phyloP scores from a whole-genome alignment of 2,888 invertebrate genomes.

The Nasonia oneida region DNA sequence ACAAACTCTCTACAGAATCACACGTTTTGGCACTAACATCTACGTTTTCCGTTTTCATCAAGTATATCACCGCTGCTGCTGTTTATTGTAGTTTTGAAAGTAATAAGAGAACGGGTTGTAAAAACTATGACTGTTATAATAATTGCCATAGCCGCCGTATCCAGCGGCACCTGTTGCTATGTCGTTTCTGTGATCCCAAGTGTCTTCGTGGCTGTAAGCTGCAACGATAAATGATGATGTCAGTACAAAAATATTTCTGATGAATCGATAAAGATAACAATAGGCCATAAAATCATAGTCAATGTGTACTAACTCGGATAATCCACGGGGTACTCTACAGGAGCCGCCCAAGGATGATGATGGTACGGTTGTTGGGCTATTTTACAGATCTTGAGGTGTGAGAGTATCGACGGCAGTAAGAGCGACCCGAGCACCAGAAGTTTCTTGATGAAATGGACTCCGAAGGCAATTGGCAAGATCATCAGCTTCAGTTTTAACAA shows the following conservation, averaged over 20 bases:
- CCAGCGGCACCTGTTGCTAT: slow-evolving; percentile 52
- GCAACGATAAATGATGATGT: slow-evolving; percentile 27
- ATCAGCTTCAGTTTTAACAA: slow-evolving; percentile 81
- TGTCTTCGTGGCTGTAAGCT: slow-evolving; percentile 75
- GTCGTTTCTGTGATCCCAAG: slow-evolving; percentile 75
- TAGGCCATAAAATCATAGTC: not conserved
- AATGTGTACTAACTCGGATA: slow-evolving; percentile 68
- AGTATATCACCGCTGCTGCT: slow-evolving; percentile 32
- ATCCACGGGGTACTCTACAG: slow-evolving; percentile 73
- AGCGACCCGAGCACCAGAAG: slow-evolving; percentile 83
- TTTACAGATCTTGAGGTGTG: slow-evolving; percentile 78
- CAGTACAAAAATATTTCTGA: not conserved
- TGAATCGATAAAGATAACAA: not conserved
- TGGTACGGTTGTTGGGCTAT: slow-evolving; percentile 68
- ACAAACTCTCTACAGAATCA: slow-evolving; percentile 20
- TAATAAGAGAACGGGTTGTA: slow-evolving; percentile 59
- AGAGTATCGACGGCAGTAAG: slow-evolving; percentile 83
- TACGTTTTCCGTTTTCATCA: slow-evolving; percentile 1
- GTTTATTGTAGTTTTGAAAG: slow-evolving; percentile 59
- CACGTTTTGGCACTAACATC: not conserved
- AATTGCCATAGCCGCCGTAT: slow-evolving; percentile 34
- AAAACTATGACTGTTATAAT: slow-evolving; percentile 43
- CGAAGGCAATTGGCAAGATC: slow-evolving; percentile 83
- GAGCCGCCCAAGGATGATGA: slow-evolving; percentile 72
- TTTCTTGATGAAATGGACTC: slow-evolving; percentile 85